Base-by-base conservation (phyloP, 2,797 vertebrate genomes). In the Eupleurogrammus muticus region DNA sequence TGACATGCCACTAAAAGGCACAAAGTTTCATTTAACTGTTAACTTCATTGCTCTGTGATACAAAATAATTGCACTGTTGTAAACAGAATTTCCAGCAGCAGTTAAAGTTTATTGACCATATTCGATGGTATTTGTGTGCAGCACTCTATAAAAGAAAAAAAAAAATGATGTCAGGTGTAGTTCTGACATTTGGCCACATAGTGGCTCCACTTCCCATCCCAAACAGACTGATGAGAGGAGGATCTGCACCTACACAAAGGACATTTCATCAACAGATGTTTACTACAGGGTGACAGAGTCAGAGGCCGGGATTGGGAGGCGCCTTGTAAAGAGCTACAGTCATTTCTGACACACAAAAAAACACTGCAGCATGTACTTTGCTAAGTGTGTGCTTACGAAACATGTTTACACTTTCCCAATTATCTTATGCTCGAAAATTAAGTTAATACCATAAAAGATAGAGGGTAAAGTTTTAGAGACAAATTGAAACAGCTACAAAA, bases 211-310 rank as follows among this genome's bases (percentile, higher is more conserved):
- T 77, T 78, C 47, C 83, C 73, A 70, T 77, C 68, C 21, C 34
- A 76, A 2, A 28, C n/a, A 64, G 38, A 51, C 32, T 2, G 42
- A 63, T 23, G 24, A 63, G 36, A 23, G 9, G 35, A 61, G 47
- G 61, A 72, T 62, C 56, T 53, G 47, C 56, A 64, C 35, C 67
- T 54, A 82, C 74, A 90, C 81, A 86, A 83, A 82, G 71, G 77
- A 63, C 66, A 79, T 82, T 86, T 92, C 79, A 90, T 85, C 74
- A 89, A 71, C 90, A 91, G 85, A 89, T 89, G 85, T 88, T 91
- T 84, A 88, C 80, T 73, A 76, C 75, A 66, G 53, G 70, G 58
- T 63, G 79, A 81, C 75, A 79, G 67, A 77, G 69, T 78, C 66
- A 64, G 64, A 52, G 64, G 75, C 75, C 74, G 59, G 1, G 28